Evolutionary conservation across 2,797 vertebrate species (phyloP).

Genomic region (Picus viridis): DNA sequence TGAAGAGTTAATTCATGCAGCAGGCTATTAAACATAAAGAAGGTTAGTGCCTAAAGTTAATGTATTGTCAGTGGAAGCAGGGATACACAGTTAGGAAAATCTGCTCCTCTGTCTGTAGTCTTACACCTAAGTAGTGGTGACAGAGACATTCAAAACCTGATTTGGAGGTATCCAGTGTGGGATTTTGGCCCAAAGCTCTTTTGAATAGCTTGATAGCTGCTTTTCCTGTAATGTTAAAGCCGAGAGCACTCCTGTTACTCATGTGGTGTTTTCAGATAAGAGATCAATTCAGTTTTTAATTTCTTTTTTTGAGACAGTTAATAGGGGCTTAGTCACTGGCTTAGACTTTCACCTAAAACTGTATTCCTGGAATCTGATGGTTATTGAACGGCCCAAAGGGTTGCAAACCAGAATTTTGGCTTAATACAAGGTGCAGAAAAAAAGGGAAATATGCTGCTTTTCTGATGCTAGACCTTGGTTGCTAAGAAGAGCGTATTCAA

Average conservation of each 20-base stretch:
- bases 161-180: not conserved
- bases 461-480: constrained; percentile 71
- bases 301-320: not conserved
- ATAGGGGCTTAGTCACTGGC: not conserved
- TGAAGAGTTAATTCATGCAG: not conserved
- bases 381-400: not conserved
- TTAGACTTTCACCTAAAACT: not conserved
- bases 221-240: not conserved
- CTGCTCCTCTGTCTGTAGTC: not conserved
- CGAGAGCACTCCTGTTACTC: not conserved
- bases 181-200: not conserved
- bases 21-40: not conserved
- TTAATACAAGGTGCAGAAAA: not conserved
- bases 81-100: not conserved
- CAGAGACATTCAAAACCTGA: not conserved
- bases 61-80: not conserved
- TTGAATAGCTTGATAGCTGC: not conserved
- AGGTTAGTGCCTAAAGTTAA: not conserved
- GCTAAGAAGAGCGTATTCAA: constrained; percentile 70
- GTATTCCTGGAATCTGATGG: not conserved
- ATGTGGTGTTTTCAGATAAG: not conserved
- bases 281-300: not conserved
- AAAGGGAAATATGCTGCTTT: not conserved
- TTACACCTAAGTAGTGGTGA: not conserved
- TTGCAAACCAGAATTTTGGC: not conserved